A percentile compares a stretch with the other conserved stretches of the same genome.
Evolutionary conservation across 2,888 invertebrate genomes (phyloP).

Genomic region (Cantharis rustica): DNA sequence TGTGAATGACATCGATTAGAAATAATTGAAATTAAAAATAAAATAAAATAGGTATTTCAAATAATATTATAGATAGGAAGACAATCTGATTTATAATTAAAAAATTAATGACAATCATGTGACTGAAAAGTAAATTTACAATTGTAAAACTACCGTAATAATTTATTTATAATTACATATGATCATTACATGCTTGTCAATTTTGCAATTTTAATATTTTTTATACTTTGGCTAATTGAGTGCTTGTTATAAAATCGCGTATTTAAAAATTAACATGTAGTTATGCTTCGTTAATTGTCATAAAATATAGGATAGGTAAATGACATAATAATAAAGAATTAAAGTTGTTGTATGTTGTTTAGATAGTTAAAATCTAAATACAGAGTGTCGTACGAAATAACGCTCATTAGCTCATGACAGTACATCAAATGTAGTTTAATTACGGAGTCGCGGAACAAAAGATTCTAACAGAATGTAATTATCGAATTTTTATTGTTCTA

Average conservation of each 20-base stretch:
- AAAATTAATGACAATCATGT: not conserved
- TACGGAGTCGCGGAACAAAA: slow-evolving; percentile 37
- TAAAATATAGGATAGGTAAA: slow-evolving; percentile 18
- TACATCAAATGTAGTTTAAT: slow-evolving; percentile 36
- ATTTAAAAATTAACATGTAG: slow-evolving; percentile 22
- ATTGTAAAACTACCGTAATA: not conserved
- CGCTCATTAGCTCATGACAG: slow-evolving; percentile 28
- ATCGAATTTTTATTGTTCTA: slow-evolving; percentile 41
- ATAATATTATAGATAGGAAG: not conserved
- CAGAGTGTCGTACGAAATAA: slow-evolving; percentile 20
- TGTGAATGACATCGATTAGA: too few relatives aligned
- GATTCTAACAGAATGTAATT: slow-evolving; percentile 40
- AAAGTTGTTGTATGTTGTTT: slow-evolving; percentile 15
- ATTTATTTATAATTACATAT: not conserved
- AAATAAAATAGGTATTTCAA: not conserved
- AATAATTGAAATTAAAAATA: too few relatives aligned
- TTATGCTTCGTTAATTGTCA: slow-evolving; percentile 13
- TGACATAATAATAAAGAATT: slow-evolving; percentile 21
- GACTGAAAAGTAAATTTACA: not conserved
- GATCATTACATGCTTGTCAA: not conserved
- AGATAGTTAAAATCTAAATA: slow-evolving; percentile 27
- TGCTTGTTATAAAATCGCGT: not conserved
- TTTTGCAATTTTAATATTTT: not conserved
- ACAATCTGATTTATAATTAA: not conserved
- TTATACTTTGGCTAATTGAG: not conserved